A percentile compares a stretch with the other conserved stretches of the same genome.
These are phyloP conservation scores for Sturnus vulgaris DNA, from an alignment of 2,113 vertebrate genomes.

Conservation along the genomic window DNA sequence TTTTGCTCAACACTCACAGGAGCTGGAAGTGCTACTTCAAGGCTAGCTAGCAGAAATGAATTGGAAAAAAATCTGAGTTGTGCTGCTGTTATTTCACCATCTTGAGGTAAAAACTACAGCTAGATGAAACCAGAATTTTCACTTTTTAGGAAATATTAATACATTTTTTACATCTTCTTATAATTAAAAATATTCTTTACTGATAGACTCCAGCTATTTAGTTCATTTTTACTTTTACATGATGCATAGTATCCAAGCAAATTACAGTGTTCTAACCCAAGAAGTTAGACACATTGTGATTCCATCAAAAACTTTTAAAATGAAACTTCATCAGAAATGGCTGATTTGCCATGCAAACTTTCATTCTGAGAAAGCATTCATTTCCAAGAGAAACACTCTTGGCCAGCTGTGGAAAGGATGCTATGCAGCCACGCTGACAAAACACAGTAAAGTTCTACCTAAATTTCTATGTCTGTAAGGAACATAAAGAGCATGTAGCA, in stretches of 20 bases:
- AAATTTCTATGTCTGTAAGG: background rate
- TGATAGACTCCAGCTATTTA: background rate
- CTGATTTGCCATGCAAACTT: background rate
- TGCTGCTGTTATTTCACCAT: background rate
- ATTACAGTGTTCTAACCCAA: background rate
- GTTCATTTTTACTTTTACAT: background rate
- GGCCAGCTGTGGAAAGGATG: background rate
- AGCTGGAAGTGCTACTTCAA: background rate
- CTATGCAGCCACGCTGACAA: background rate
- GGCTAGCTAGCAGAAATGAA: background rate
- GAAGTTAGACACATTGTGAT: background rate
- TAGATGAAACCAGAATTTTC: background rate
- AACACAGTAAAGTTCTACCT: background rate
- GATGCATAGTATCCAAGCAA: background rate
- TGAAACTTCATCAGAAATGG: background rate
- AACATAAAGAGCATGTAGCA: background rate
- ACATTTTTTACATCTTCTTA: background rate
- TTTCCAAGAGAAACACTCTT: background rate
- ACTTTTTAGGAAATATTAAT: background rate
- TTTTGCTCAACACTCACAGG: conserved; percentile 44
- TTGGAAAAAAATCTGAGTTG: background rate
- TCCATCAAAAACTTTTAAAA: background rate
- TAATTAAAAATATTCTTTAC: background rate
- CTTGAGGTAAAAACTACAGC: background rate
- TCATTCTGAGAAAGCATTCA: background rate